A percentile compares a stretch with the other conserved stretches of the same genome.
Evolutionary conservation across 2,888 invertebrate species (phyloP).

Genomic region (Exocentrus adspersus): DNA sequence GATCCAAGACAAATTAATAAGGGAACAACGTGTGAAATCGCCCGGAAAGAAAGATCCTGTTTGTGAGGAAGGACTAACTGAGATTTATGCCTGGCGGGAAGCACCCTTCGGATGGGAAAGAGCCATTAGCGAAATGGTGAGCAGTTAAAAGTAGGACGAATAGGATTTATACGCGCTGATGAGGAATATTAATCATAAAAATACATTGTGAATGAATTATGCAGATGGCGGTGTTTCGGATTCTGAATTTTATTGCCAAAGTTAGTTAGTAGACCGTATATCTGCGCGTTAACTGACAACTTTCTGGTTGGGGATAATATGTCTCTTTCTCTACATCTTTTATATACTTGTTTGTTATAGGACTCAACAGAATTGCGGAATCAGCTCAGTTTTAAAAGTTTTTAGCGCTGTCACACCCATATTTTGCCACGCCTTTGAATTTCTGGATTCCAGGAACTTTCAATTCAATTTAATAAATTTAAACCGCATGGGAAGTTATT

Average conservation of each 20-base stretch:
- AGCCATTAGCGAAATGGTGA: neutral
- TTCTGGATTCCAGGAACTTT: no score
- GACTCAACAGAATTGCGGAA: no score
- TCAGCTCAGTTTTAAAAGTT: no score
- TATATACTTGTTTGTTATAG: no score
- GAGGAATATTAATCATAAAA: neutral
- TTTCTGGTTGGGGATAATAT: no score
- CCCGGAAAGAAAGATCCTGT: slow-evolving; percentile 9
- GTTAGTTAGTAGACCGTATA: neutral
- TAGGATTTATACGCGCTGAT: neutral
- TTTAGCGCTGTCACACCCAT: no score
- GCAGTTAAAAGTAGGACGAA: neutral
- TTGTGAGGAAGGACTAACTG: neutral
- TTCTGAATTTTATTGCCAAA: neutral
- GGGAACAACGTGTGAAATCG: slow-evolving; percentile 23
- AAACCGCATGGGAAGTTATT: no score
- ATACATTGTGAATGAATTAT: neutral
- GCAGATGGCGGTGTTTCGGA: neutral
- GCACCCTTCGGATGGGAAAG: neutral
- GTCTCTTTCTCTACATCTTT: no score
- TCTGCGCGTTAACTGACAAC: no score
- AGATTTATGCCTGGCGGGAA: neutral
- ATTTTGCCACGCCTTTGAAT: no score
- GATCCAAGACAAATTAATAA: slow-evolving; percentile 36
- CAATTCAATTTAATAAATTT: no score